These are phyloP conservation scores for Catamblyrhynchus diadema DNA, from an alignment of 2,797 vertebrate genomes.

Conservation along the genomic window DNA sequence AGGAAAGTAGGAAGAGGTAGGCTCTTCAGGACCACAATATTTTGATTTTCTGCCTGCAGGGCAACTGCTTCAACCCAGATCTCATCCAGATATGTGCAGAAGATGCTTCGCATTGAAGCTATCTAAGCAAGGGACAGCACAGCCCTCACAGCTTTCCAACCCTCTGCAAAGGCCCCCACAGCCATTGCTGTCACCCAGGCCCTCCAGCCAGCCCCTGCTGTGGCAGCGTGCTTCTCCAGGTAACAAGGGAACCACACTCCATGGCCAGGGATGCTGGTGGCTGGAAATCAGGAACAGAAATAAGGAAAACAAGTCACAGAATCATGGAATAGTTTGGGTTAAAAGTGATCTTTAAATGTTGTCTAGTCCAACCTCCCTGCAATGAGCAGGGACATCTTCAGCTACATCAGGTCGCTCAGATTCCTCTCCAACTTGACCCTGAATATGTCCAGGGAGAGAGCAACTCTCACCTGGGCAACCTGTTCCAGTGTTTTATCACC, in stretches of 20 bases:
- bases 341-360: background rate
- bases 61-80: background rate
- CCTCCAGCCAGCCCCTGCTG: background rate
- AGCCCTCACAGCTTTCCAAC: background rate
- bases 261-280: rapidly evolving
- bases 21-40: background rate
- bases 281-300: background rate
- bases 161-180: background rate
- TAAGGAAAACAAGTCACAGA: background rate
- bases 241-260: background rate
- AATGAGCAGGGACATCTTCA: background rate
- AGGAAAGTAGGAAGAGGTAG: background rate
- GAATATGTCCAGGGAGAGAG: background rate
- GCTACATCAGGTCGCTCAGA: background rate
- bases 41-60: background rate
- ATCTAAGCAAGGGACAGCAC: background rate
- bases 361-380: background rate
- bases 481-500: background rate
- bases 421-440: background rate
- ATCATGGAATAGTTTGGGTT: background rate
- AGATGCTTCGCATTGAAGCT: background rate
- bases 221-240: background rate
- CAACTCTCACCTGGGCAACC: background rate
- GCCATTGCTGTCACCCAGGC: background rate
- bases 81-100: background rate